Percentiles rank a stretch among this genome's conserved stretches.
Evolutionary conservation across 2,797 vertebrate species (phyloP).

Genomic region (Rhinophrynus dorsalis): DNA sequence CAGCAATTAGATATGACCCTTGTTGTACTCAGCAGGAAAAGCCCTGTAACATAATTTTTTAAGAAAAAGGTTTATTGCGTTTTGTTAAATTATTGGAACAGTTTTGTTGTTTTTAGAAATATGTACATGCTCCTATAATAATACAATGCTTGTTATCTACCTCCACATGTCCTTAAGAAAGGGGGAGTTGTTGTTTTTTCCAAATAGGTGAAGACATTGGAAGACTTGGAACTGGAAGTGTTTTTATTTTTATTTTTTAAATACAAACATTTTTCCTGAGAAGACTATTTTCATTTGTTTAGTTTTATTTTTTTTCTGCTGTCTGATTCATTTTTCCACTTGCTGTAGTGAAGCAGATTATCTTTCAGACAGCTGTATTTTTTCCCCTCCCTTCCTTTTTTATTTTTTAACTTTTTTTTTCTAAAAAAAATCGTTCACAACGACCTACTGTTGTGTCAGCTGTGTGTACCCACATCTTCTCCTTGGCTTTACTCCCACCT

Average conservation of each 20-base stretch:
- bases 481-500: not conserved
- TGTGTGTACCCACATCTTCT: not conserved
- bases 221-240: slow-evolving; percentile 73
- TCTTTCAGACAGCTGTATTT: no score
- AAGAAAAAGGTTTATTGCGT: no score
- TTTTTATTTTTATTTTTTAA: slow-evolving; percentile 45
- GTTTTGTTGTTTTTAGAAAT: no score
- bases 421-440: not conserved
- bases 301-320: slow-evolving; percentile 51
- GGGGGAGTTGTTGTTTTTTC: slow-evolving; percentile 69
- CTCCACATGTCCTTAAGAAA: slow-evolving; percentile 25
- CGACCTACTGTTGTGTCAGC: slow-evolving; percentile 2
- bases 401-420: not conserved
- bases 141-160: slow-evolving; percentile 5
- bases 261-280: not conserved
- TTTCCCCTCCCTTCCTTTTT: not conserved
- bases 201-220: slow-evolving; percentile 76
- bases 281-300: not conserved
- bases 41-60: no score
- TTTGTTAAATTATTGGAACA: no score
- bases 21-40: no score
- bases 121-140: not conserved
- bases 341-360: no score
- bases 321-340: slow-evolving; percentile 9
- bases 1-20: no score